These are phyloP conservation scores for Neomicropteryx cornuta DNA, from an alignment of 1,140 invertebrate genomes.

Conservation along the genomic window DNA sequence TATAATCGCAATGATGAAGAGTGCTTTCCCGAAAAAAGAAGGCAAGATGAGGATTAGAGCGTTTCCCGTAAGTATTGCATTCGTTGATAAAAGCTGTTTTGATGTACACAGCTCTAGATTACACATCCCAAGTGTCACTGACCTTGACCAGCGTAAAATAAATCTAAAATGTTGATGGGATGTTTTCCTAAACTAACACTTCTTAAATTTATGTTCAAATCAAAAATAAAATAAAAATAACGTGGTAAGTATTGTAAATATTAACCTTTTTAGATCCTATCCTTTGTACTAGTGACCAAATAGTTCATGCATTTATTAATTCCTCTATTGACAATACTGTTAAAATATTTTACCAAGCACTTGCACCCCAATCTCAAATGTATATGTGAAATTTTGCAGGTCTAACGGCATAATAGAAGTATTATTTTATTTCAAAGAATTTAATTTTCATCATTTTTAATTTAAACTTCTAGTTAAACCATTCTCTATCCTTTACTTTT, in stretches of 20 bases:
- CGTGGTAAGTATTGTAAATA: constrained; percentile 1
- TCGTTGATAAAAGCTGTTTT: constrained; percentile 4
- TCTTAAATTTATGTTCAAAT: constrained; percentile 7
- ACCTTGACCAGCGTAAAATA: constrained; percentile 6
- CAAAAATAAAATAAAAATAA: constrained; percentile 4
- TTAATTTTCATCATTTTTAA: too few species aligned
- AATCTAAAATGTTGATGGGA: not conserved
- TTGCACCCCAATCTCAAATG: too few species aligned
- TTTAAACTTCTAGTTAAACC: too few species aligned
- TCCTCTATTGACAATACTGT: too few species aligned
- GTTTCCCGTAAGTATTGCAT: constrained; percentile 74
- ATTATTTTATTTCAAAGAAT: too few species aligned
- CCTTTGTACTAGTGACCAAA: too few species aligned
- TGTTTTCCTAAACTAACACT: constrained; percentile 1
- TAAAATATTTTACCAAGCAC: too few species aligned
- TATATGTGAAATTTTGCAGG: too few species aligned
- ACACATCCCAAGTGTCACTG: constrained; percentile 9
- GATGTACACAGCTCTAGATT: constrained; percentile 2
- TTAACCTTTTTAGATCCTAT: not conserved
- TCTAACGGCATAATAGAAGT: too few species aligned
- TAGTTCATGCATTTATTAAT: too few species aligned
- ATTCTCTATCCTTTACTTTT: too few species aligned
- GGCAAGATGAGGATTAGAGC: constrained; percentile 95
- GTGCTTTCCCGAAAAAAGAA: constrained; percentile 73
- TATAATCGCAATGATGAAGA: constrained; percentile 51